A percentile compares a stretch with the other conserved stretches of the same genome.
phyloP scores from a whole-genome alignment of 2,888 invertebrate species.

The Lycia hirtaria region DNA sequence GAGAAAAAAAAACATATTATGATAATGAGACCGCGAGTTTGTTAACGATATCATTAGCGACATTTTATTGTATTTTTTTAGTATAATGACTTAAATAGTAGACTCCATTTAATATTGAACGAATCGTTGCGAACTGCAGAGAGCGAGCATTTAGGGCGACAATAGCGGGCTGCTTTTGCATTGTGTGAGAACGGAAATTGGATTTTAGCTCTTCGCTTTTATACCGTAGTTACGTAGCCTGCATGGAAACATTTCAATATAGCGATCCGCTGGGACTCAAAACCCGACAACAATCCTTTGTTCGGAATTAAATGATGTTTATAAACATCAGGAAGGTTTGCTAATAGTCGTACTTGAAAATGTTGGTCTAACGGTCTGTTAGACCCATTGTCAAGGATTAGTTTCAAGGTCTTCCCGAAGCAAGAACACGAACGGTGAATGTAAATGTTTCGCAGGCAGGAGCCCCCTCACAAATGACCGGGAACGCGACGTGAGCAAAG shows the following conservation, averaged over 20 bases:
- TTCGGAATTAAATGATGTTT: constrained; percentile 8
- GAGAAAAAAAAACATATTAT: no score
- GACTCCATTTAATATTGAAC: constrained; percentile 14
- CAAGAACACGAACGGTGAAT: constrained; percentile 22
- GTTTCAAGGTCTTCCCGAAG: constrained; percentile 30
- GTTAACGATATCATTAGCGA: not conserved
- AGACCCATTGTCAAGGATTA: constrained; percentile 18
- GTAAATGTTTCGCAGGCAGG: constrained; percentile 21
- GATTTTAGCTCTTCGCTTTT: constrained; percentile 42
- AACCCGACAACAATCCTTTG: constrained; percentile 12
- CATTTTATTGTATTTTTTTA: not conserved
- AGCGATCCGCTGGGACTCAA: constrained; percentile 1
- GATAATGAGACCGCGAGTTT: not conserved
- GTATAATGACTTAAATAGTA: constrained; percentile 7
- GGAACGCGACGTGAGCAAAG: constrained; percentile 50
- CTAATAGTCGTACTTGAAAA: not conserved
- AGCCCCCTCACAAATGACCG: constrained; percentile 47
- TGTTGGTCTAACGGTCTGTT: not conserved
- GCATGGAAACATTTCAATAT: constrained; percentile 28
- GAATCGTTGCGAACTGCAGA: constrained; percentile 27
- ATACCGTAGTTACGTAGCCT: constrained; percentile 28
- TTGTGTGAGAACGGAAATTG: constrained; percentile 58
- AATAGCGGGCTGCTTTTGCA: constrained; percentile 42
- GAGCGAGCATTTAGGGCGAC: constrained; percentile 45
- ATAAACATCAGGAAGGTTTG: constrained; percentile 2